Evolutionary conservation across 2,113 vertebrate species (phyloP).

Genomic region (Petromus typicus): DNA sequence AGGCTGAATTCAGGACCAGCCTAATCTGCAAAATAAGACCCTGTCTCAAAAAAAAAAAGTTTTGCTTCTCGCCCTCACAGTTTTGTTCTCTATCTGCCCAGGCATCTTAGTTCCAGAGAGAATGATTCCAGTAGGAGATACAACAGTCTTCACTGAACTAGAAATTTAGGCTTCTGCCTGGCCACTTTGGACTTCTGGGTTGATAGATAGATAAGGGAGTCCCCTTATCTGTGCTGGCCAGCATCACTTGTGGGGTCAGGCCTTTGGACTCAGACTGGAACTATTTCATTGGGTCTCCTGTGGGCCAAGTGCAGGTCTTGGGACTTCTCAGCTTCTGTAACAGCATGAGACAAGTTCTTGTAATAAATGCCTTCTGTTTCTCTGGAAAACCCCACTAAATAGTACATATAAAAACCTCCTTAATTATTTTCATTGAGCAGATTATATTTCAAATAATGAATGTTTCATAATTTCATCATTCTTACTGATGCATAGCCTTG

Average conservation of each 20-base stretch:
- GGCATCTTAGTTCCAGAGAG: background rate
- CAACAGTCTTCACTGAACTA: too few relatives aligned
- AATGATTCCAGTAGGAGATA: background rate
- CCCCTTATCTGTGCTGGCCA: background rate
- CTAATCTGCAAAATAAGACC: too few relatives aligned
- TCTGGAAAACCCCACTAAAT: background rate
- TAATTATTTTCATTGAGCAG: slow-evolving; percentile 7
- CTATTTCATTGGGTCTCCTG: background rate
- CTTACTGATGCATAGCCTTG: background rate
- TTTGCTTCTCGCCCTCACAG: background rate
- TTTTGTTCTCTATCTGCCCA: background rate
- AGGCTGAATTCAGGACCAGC: too few relatives aligned
- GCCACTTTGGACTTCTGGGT: background rate
- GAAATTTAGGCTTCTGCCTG: background rate
- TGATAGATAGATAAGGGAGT: background rate
- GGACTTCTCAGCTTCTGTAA: background rate
- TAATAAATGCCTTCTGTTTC: background rate
- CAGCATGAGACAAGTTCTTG: background rate
- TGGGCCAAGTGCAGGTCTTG: background rate
- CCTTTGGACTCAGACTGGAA: background rate
- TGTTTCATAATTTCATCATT: background rate
- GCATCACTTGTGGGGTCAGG: background rate
- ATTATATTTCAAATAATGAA: slow-evolving; percentile 2
- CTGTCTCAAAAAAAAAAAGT: too few relatives aligned
- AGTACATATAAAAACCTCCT: background rate